Percentiles rank a stretch among this genome's conserved stretches.
These are phyloP conservation scores for Poecilia picta DNA, from an alignment of 2,797 vertebrate genomes.

Conservation along the genomic window DNA sequence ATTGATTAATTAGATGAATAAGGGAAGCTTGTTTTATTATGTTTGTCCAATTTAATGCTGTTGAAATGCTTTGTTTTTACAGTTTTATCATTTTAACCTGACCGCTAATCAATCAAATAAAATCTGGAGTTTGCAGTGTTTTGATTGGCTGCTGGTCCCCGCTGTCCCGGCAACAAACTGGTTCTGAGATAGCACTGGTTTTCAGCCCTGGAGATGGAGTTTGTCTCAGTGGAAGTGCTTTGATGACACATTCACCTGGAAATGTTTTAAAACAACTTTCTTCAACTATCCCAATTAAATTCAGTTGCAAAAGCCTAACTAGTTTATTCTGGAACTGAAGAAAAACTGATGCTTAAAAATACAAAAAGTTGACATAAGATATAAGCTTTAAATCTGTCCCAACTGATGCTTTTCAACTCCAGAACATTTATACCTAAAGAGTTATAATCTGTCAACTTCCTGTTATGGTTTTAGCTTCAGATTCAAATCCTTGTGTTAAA, in stretches of 20 bases:
- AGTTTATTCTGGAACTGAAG: too few relatives aligned
- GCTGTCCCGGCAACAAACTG: background rate
- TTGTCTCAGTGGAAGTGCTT: background rate
- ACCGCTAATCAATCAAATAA: too few relatives aligned
- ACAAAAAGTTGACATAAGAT: background rate
- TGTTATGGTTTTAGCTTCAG: background rate
- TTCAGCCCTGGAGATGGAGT: background rate
- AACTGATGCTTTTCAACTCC: background rate
- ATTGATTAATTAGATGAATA: too few relatives aligned
- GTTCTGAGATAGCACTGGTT: background rate
- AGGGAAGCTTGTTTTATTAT: too few relatives aligned
- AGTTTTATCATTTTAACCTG: too few relatives aligned
- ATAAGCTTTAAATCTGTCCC: background rate
- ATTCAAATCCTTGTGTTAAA: background rate
- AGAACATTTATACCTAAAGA: background rate
- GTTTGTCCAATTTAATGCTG: too few relatives aligned
- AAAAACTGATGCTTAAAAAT: background rate
- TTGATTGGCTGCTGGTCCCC: too few relatives aligned
- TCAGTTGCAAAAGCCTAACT: too few relatives aligned
- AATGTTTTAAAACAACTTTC: background rate
- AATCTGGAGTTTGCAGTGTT: too few relatives aligned
- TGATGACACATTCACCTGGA: background rate
- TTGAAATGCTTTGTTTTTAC: too few relatives aligned
- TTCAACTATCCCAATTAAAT: too few relatives aligned
- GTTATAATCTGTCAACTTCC: background rate